Evolutionary conservation across 2,797 vertebrate species (phyloP), one percentile per base, ranked within the genome.

Genomic region (Xenopus petersii): DNA sequence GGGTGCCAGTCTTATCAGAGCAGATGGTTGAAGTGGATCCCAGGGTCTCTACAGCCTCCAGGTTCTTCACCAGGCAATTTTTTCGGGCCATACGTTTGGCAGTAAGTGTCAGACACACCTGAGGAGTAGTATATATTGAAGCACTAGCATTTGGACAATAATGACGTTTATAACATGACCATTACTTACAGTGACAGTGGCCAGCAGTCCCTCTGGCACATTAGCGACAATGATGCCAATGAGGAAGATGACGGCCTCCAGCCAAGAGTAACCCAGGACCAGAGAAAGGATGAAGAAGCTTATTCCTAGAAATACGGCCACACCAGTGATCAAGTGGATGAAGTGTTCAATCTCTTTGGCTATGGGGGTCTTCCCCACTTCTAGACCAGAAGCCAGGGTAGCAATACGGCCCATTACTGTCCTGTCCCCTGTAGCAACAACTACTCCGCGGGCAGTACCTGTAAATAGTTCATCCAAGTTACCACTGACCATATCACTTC

Each of bases 151-250:
- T 30, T 30, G 26, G 26, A 30, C 26, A 30, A 30, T 30, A 51
- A 4, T 51, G 10, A 15, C 1, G 15, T 42, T 42, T 6, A 42
- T 42, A 42, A 42, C 5, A 30, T 17, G 15, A 5, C 13, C 9
- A 56, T n/a, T 67, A 67, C 84, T 94, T 85, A 97, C 95, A 17
- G 95, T 97, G 87, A 97, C 95, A 0, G 95, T 97, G 77, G 95
- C 95, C 91, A 97, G 89, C 76, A 97, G 92, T 2, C 95, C 95
- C 82, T 97, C 95, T 0, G 95, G 95, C 81, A 97, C 95, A n/a
- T 96, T 97, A 83, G 95, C 95, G 81, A 97, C 95, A 3, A 97
- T 96, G 88, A 97, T 97, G 64, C 95, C 95, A 1, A 97, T 97
- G 84, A 97, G 95, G 90, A 97, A 97, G 86, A 97, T 96, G 88